Conservation (phyloP, 2,113 vertebrate genomes). For the Myrmophylax atrothorax region DNA sequence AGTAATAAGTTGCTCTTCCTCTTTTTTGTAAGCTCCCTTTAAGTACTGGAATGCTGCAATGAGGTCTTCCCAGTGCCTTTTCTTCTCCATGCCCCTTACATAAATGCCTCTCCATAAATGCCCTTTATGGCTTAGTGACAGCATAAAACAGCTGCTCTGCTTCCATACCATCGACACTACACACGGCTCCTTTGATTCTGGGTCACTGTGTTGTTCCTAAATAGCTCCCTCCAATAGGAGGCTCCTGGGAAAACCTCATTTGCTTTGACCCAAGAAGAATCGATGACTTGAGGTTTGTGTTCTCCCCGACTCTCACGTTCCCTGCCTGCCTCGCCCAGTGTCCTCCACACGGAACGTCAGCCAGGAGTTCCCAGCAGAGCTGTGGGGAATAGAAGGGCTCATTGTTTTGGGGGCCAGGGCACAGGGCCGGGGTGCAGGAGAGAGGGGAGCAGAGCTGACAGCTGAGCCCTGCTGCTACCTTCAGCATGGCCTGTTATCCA, state of each 20-base stretch:
- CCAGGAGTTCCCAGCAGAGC: neutral
- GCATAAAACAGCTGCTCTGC: neutral
- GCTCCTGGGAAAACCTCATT: neutral
- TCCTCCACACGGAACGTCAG: neutral
- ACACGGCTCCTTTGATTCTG: neutral
- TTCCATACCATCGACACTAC: neutral
- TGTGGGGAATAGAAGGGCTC: neutral
- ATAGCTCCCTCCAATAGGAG: constrained; percentile 9
- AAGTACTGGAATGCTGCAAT: neutral
- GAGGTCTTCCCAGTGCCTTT: neutral
- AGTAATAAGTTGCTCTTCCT: neutral
- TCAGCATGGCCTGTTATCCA: neutral
- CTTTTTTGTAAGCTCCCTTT: neutral
- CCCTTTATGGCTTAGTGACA: neutral
- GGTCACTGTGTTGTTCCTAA: neutral
- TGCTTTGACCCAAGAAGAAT: neutral
- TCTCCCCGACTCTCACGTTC: neutral
- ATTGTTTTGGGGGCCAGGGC: neutral
- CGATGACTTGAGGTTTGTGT: neutral
- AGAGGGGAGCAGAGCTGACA: neutral
- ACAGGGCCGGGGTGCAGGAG: neutral
- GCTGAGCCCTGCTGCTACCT: neutral
- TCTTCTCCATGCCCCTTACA: neutral
- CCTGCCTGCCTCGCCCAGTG: neutral
- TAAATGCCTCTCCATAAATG: neutral